Evolutionary conservation across 2,888 invertebrate species (phyloP), one percentile per base, ranked within the genome.

Genomic region (Torymus tubicola): DNA sequence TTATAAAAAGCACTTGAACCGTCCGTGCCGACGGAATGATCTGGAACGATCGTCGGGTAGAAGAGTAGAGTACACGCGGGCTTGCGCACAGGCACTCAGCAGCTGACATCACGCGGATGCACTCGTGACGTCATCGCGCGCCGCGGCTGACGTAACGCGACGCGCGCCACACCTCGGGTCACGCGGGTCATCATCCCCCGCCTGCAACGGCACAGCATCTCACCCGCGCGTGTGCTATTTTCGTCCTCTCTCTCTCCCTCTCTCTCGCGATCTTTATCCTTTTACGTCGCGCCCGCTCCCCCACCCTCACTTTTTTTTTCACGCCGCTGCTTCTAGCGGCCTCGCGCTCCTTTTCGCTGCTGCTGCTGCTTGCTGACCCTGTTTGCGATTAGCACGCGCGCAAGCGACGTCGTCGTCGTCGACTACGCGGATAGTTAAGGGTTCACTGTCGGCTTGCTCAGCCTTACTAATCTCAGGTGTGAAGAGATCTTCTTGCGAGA

Each of bases 61-160:
- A 4, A 31, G 5, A 31, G 4, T 2, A 5, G 31, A 0, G 31
- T 5, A 31, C 31, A 31, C 31, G 31, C 31, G 31, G 31, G 4
- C 31, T 31, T 31, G 31, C 31, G 31, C 31, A 31, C 31, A 31
- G 31, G 31, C 31, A 31, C 16, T 14, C 21, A 13, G 12, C 68
- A n/a, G 57, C 16, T 69, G 80, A 64, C 70, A 58, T 75, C 61
- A 75, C 92, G 92, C 91, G 85, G 85, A 85, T 86, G 86, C 87
- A 86, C 74, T 65, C 92, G 91, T 92, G 87, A 87, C 92, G 92
- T 91, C 89, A 92, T 90, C 74, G 84, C n/a, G 85, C 90, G 42
- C 31, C 3, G 85, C 90, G 88, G 89, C 90, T 89, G 86, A 90
- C 91, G 91, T 86, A 85, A 86, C 85, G 85, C 90, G 90, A 90